Percentiles rank a stretch among this genome's conserved stretches.
Conservation (phyloP, 2,888 invertebrate species). For the Globia sparganii region DNA sequence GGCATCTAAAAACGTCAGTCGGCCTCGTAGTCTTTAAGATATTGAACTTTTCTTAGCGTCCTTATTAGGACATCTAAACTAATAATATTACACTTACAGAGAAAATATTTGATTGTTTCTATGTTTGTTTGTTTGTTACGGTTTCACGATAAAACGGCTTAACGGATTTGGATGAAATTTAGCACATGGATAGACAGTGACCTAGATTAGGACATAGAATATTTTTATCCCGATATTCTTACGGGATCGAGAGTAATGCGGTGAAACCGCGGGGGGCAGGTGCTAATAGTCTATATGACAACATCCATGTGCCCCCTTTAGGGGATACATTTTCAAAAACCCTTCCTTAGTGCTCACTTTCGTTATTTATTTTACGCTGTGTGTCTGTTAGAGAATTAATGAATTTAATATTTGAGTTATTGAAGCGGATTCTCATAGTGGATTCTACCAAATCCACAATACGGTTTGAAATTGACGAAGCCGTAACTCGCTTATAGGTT, state of each 20-base stretch:
- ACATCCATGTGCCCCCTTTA: background rate
- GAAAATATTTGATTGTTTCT: too few relatives aligned
- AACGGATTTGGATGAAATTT: background rate
- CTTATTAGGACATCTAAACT: background rate
- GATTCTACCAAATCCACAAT: background rate
- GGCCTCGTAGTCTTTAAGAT: constrained; percentile 35
- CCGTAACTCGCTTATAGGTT: background rate
- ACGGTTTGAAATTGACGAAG: background rate
- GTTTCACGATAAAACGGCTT: background rate
- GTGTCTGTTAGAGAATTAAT: background rate
- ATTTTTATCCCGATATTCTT: background rate
- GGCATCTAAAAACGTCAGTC: constrained; percentile 77
- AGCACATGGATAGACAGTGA: background rate
- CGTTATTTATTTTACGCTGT: background rate
- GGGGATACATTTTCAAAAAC: background rate
- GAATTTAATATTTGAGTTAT: background rate
- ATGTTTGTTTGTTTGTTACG: background rate
- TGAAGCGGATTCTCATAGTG: background rate
- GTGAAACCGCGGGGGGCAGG: background rate
- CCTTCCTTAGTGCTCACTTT: background rate
- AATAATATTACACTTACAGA: background rate
- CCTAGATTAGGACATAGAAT: background rate
- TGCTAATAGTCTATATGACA: background rate
- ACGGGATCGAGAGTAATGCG: background rate
- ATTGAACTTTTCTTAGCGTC: constrained; percentile 5